A percentile compares a stretch with the other conserved stretches of the same genome.
phyloP scores from a whole-genome alignment of 2,888 invertebrate genomes.

The Eurytoma californica region DNA sequence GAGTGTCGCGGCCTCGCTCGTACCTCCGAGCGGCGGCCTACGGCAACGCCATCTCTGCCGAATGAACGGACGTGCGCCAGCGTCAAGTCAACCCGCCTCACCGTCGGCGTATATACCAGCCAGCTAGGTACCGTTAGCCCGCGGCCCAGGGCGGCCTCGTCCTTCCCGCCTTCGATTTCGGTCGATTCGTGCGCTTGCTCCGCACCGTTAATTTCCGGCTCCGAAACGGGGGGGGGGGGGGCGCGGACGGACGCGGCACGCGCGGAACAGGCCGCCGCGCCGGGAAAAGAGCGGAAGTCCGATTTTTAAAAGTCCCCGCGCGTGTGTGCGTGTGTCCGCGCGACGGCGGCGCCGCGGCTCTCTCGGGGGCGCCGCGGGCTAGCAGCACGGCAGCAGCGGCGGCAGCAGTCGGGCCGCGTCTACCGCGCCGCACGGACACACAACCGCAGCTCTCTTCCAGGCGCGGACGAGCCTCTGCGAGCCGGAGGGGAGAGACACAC shows the following conservation, averaged over 20 bases:
- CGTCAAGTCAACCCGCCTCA: constrained; percentile 11
- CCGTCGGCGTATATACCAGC: constrained; percentile 5
- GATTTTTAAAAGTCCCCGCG: constrained; percentile 10
- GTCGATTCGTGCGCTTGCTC: not conserved
- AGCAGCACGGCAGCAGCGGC: constrained; percentile 8
- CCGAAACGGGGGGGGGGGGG: too few species aligned
- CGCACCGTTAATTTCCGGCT: constrained; percentile 37
- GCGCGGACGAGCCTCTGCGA: not conserved
- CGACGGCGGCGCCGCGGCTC: constrained; percentile 8
- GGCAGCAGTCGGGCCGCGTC: constrained; percentile 58
- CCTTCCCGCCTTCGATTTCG: not conserved
- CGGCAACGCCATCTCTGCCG: constrained; percentile 51
- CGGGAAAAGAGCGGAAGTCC: not conserved
- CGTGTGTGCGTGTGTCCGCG: not conserved
- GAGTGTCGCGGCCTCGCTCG: too few species aligned
- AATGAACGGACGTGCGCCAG: constrained; percentile 45
- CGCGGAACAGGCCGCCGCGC: not conserved
- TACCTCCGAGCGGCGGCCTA: not conserved
- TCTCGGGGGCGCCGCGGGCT: not conserved
- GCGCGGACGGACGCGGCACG: too few species aligned
- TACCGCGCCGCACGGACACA: constrained; percentile 54
- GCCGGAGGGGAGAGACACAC: not conserved
- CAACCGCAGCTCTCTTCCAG: not conserved
- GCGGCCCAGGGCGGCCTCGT: not conserved
- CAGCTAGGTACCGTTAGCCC: constrained; percentile 38